Evolutionary conservation across 2,113 vertebrate species (phyloP).

Genomic region (Sander lucioperca): DNA sequence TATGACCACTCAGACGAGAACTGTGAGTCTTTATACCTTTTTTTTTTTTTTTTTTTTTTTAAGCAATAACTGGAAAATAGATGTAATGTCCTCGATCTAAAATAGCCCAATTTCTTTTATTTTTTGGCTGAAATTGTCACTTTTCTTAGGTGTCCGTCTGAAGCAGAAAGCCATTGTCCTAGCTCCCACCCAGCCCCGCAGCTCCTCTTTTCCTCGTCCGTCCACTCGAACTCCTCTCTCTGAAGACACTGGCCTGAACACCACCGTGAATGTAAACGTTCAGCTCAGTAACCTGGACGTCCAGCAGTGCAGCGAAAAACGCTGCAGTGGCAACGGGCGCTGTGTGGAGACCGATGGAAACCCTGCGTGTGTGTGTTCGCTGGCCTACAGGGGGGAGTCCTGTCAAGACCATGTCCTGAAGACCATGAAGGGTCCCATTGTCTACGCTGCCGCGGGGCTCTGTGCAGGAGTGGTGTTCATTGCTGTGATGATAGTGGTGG

Average conservation of each 20-base stretch:
- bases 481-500: conserved; percentile 68
- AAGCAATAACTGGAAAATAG: neutral
- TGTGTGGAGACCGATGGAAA: conserved; percentile 74
- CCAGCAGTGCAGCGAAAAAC: conserved; percentile 76
- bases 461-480: conserved; percentile 74
- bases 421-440: conserved; percentile 56
- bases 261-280: conserved; percentile 35
- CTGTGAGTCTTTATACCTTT: conserved; percentile 81
- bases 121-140: neutral
- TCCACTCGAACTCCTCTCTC: neutral
- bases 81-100: neutral
- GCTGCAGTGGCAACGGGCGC: conserved; percentile 83
- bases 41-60: neutral
- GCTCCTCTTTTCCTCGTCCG: neutral
- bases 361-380: conserved; percentile 80
- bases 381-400: conserved; percentile 81
- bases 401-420: conserved; percentile 81
- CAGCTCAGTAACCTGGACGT: conserved; percentile 69
- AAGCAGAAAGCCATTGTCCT: conserved; percentile 1
- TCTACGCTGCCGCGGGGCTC: conserved; percentile 71
- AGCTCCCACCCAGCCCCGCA: neutral
- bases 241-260: neutral
- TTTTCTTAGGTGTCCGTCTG: conserved; percentile 60
- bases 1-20: conserved; percentile 88
- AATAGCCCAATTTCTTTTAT: neutral